phyloP scores from a whole-genome alignment of 53 echinoderm and acorn worm species.

The Pentamera pediparva region DNA sequence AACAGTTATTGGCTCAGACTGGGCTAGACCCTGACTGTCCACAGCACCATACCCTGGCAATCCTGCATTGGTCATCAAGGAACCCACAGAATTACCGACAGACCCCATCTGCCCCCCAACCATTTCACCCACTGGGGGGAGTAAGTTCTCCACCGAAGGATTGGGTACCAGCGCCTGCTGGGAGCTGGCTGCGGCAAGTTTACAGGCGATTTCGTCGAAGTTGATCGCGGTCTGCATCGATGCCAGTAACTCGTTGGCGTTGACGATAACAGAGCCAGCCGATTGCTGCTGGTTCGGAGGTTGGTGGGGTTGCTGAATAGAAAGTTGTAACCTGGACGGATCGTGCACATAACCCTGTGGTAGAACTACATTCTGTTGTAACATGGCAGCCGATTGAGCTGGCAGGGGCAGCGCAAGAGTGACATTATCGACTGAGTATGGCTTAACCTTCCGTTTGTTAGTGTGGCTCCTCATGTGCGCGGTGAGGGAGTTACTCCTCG shows the following conservation, averaged over 20 bases:
- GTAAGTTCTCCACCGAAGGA: neutral
- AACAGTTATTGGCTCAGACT: neutral
- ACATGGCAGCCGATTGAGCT: neutral
- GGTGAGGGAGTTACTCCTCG: slow-evolving; percentile 17
- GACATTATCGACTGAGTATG: neutral
- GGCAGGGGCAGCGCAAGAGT: neutral
- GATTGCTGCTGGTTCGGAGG: neutral
- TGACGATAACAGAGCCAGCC: neutral
- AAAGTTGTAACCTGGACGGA: no score
- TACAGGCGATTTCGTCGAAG: neutral
- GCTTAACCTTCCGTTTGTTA: neutral
- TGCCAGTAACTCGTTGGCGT: slow-evolving; percentile 13
- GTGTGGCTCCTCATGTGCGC: slow-evolving; percentile 21
- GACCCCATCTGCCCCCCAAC: no score
- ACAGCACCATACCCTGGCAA: neutral
- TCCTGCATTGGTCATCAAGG: neutral
- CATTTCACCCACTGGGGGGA: no score
- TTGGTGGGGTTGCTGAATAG: neutral
- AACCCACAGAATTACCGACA: neutral
- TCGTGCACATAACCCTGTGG: neutral
- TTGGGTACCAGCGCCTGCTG: neutral
- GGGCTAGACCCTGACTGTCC: neutral
- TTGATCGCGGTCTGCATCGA: neutral
- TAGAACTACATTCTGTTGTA: no score
- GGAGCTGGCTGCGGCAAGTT: neutral